Percentiles rank a stretch among this genome's conserved stretches.
Conservation (phyloP, 2,113 vertebrate genomes). For the Neogale vison region DNA sequence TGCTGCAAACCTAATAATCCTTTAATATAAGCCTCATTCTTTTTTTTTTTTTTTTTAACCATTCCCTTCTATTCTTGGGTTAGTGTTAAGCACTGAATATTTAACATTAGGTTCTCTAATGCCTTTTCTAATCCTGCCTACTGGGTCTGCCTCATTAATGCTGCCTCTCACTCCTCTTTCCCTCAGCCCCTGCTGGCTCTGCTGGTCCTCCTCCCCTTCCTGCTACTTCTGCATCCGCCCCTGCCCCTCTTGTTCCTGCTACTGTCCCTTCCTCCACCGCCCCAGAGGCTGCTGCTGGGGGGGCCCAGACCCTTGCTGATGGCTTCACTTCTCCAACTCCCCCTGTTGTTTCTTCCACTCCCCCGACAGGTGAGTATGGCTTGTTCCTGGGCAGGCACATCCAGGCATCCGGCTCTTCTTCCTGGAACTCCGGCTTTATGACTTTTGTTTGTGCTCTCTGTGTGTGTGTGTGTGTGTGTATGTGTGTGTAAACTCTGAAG, state of each 20-base stretch:
- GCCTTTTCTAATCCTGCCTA: slow-evolving; percentile 76
- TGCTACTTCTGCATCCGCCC: slow-evolving; percentile 86
- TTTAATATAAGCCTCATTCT: slow-evolving; percentile 68
- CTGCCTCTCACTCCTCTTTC: slow-evolving; percentile 86
- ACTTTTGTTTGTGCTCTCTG: background rate
- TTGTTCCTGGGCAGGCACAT: slow-evolving; percentile 62
- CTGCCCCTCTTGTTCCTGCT: slow-evolving; percentile 85
- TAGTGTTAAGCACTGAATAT: slow-evolving; percentile 67
- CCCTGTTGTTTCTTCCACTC: slow-evolving; percentile 93
- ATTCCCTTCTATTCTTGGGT: slow-evolving; percentile 49
- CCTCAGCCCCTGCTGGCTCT: slow-evolving; percentile 86
- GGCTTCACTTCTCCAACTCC: slow-evolving; percentile 94
- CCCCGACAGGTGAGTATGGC: slow-evolving; percentile 94
- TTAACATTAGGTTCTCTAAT: slow-evolving; percentile 79
- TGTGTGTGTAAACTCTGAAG: background rate
- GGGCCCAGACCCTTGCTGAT: slow-evolving; percentile 91
- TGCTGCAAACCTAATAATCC: slow-evolving; percentile 48
- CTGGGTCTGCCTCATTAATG: slow-evolving; percentile 81
- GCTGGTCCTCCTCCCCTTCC: slow-evolving; percentile 90
- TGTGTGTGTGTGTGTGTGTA: background rate
- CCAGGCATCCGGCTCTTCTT: slow-evolving; percentile 28
- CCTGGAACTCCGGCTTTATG: slow-evolving; percentile 34
- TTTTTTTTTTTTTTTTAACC: slow-evolving; percentile 50
- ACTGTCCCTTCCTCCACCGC: slow-evolving; percentile 84
- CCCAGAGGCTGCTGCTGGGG: slow-evolving; percentile 90